These are phyloP conservation scores for Bimastos eiseni DNA, from an alignment of 2,888 invertebrate species.

Conservation along the genomic window DNA sequence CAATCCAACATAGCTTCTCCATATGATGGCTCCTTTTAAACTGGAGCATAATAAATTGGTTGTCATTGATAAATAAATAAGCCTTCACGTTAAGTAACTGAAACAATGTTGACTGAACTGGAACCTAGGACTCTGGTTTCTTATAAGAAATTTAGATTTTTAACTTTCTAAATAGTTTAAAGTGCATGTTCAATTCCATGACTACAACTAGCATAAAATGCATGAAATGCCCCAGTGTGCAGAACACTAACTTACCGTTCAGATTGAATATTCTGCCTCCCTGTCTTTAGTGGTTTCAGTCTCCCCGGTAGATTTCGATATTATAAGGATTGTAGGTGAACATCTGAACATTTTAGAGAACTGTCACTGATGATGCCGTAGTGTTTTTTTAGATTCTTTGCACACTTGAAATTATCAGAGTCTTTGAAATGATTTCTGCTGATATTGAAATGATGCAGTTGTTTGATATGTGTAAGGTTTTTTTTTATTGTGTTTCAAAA, in stretches of 20 bases:
- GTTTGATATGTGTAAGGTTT: background rate
- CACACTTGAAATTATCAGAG: background rate
- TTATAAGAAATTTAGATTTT: background rate
- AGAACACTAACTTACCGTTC: no score
- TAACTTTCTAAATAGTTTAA: background rate
- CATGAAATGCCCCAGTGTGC: no score
- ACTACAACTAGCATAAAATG: no score
- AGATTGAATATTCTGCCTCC: no score
- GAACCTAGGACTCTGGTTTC: background rate
- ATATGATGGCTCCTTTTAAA: background rate
- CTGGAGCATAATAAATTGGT: background rate
- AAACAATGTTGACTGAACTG: background rate
- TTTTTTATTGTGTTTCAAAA: background rate
- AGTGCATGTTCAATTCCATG: background rate
- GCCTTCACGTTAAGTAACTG: background rate
- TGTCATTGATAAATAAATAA: background rate
- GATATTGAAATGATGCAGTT: background rate
- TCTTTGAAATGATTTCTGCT: background rate
- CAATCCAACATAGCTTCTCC: no score
- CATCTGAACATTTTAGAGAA: background rate
- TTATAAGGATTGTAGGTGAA: background rate
- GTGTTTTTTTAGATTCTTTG: background rate
- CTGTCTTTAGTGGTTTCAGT: no score
- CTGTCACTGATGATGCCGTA: background rate
- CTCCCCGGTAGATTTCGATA: no score